phyloP scores from a whole-genome alignment of 2,888 invertebrate genomes.

The Lydus trimaculatus region DNA sequence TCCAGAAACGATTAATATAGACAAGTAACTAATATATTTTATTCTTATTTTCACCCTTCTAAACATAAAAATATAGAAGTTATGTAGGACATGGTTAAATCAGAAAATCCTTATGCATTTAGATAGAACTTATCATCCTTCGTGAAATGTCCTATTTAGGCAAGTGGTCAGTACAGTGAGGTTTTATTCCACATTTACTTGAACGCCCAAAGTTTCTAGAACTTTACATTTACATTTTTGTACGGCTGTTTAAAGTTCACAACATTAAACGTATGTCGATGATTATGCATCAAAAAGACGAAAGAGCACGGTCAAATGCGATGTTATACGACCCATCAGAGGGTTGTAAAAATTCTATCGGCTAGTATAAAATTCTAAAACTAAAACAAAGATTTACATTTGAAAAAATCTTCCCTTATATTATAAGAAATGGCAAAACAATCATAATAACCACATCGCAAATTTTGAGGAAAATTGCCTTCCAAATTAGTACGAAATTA shows the following conservation, averaged over 20 bases:
- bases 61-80: no score
- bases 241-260: background rate
- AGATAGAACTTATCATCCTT: no score
- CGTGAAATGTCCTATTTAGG: no score
- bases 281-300: conserved; percentile 15
- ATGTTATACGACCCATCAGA: background rate
- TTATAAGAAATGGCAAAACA: no score
- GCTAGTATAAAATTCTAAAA: background rate
- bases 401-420: background rate
- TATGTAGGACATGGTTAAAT: no score
- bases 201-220: background rate
- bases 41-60: no score
- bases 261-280: conserved; percentile 29
- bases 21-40: no score
- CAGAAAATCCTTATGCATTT: no score
- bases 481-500: background rate
- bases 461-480: background rate
- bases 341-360: background rate
- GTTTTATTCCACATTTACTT: no score
- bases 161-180: no score
- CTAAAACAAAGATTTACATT: background rate
- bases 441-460: no score
- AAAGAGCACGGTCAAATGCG: background rate
- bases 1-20: no score
- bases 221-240: background rate